phyloP scores from a whole-genome alignment of 2,113 vertebrate genomes.

The Marmota monax region DNA sequence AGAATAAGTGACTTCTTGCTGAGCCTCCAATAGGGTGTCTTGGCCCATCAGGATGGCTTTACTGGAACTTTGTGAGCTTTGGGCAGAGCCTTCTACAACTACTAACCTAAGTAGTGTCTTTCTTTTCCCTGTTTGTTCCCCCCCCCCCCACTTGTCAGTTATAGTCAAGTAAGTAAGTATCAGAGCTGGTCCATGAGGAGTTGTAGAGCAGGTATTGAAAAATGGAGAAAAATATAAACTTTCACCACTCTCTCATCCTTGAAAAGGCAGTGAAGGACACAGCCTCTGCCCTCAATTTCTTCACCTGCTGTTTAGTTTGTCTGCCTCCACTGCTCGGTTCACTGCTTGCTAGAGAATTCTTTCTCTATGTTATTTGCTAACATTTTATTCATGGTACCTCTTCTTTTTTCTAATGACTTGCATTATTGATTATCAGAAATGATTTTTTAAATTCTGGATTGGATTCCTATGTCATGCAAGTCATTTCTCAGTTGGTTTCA shows the following conservation, averaged over 20 bases:
- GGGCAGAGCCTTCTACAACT: background rate
- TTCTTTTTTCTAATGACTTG: background rate
- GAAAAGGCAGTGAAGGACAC: background rate
- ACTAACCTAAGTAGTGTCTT: background rate
- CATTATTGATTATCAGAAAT: constrained; percentile 46
- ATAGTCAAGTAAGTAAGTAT: background rate
- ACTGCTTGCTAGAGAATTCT: background rate
- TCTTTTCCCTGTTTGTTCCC: background rate
- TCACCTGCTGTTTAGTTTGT: background rate
- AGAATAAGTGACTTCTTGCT: background rate
- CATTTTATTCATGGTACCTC: background rate
- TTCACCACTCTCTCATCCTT: background rate
- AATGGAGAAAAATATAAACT: background rate
- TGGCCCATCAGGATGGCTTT: background rate
- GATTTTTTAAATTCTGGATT: constrained; percentile 4
- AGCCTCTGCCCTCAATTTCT: background rate
- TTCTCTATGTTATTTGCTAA: background rate
- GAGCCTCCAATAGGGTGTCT: background rate
- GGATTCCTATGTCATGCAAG: background rate
- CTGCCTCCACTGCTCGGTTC: background rate
- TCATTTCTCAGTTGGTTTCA: constrained; percentile 43
- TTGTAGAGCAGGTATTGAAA: constrained; percentile 13
- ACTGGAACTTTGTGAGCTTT: background rate
- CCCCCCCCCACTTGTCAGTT: background rate
- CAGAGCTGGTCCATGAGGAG: background rate